Percentiles rank a stretch among this genome's conserved stretches.
Evolutionary conservation across 2,797 vertebrate species (phyloP).

Genomic region (Coregonus ussuriensis): DNA sequence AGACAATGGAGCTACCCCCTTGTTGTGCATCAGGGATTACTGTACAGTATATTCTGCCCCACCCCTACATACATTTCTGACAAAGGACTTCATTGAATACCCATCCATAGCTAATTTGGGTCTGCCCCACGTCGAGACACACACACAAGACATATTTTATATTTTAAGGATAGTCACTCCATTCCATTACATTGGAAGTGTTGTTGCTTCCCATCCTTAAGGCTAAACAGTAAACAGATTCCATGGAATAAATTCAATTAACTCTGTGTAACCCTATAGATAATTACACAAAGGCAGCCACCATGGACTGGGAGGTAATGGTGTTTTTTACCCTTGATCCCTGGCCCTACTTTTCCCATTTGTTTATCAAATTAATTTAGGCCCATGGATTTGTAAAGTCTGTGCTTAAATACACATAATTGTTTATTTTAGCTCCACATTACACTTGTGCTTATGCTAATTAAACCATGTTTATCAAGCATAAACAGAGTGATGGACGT

Average conservation of each 20-base stretch:
- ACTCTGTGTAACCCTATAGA: conserved; percentile 67
- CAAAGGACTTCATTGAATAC: conserved; percentile 80
- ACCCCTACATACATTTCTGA: conserved; percentile 70
- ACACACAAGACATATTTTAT: conserved; percentile 35
- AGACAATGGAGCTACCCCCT: conserved; percentile 80
- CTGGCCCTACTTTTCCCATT: conserved; percentile 63
- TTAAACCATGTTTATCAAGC: conserved; percentile 74
- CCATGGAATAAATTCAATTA: conserved; percentile 67
- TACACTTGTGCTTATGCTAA: conserved; percentile 74
- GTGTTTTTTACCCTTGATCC: conserved; percentile 65
- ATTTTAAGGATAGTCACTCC: conserved; percentile 50
- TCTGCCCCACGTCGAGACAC: conserved; percentile 18
- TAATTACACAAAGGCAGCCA: conserved; percentile 67
- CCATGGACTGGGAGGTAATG: conserved; percentile 63
- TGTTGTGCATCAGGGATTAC: conserved; percentile 79
- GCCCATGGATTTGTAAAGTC: conserved; percentile 64
- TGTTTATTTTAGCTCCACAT: conserved; percentile 71
- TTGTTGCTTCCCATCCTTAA: conserved; percentile 59
- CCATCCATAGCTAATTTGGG: conserved; percentile 73
- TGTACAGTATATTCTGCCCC: conserved; percentile 70
- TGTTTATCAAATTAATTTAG: conserved; percentile 76
- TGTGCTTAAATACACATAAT: conserved; percentile 73
- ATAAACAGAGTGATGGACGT: conserved; percentile 66
- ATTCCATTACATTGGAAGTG: conserved; percentile 56
- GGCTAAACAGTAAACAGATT: conserved; percentile 68